These are phyloP conservation scores for Lontra canadensis DNA, from an alignment of 2,113 vertebrate species.

Conservation along the genomic window DNA sequence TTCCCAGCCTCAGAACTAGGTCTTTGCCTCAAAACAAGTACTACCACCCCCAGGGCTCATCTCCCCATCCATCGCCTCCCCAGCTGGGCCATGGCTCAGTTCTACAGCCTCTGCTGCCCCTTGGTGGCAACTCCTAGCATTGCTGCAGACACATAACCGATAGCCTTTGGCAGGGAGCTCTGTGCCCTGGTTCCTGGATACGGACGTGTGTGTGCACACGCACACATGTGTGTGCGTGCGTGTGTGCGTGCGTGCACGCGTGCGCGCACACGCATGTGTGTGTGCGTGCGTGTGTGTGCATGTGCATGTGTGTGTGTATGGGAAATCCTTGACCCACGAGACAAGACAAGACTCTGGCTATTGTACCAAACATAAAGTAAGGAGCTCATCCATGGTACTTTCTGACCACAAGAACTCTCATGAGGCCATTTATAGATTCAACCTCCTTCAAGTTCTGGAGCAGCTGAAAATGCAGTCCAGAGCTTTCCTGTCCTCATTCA, in stretches of 20 bases:
- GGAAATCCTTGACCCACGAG: not conserved
- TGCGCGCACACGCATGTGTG: too few species aligned
- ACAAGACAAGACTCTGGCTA: not conserved
- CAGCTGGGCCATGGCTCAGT: accelerated
- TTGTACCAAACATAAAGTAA: not conserved
- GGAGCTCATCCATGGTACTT: not conserved
- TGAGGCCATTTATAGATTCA: not conserved
- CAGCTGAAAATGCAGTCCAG: not conserved
- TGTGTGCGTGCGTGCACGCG: too few species aligned
- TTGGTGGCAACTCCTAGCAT: not conserved
- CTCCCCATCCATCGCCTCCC: not conserved
- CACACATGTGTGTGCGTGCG: not conserved
- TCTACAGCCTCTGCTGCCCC: slow-evolving; percentile 47
- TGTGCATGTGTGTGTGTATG: not conserved
- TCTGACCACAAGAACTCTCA: not conserved
- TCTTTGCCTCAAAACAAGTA: not conserved
- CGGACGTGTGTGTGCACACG: not conserved
- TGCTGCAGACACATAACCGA: not conserved
- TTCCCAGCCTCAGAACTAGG: too few species aligned
- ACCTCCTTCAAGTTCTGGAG: not conserved
- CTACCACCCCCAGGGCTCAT: not conserved
- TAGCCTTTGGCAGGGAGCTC: accelerated
- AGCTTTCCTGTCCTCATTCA: not conserved
- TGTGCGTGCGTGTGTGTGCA: not conserved
- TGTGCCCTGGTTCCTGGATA: too few species aligned